A percentile compares a stretch with the other conserved stretches of the same genome.
phyloP scores from a whole-genome alignment of 2,113 vertebrate genomes.

The Labeo rohita region DNA sequence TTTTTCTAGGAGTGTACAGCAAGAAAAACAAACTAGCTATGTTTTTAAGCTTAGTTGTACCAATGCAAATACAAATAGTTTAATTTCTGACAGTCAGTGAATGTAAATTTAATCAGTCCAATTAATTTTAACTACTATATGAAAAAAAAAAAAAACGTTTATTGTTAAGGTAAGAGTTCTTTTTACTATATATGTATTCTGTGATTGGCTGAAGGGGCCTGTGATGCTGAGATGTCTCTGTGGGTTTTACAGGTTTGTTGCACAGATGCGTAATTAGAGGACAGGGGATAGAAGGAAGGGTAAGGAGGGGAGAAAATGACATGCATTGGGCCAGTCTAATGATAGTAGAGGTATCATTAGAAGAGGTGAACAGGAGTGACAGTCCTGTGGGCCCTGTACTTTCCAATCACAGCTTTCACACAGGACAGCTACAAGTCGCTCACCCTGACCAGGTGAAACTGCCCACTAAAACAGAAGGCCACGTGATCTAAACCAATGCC shows the following conservation, averaged over 20 bases:
- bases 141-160: not conserved
- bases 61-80: not conserved
- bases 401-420: conserved; percentile 28
- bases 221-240: conserved; percentile 24
- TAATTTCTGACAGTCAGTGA: not conserved
- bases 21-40: not conserved
- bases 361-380: conserved; percentile 17
- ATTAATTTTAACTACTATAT: not conserved
- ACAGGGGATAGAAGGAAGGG: conserved; percentile 19
- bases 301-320: conserved; percentile 44
- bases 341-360: conserved; percentile 36
- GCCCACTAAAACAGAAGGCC: not conserved
- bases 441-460: not conserved
- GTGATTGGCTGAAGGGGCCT: not conserved
- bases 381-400: conserved; percentile 8
- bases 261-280: conserved; percentile 50
- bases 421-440: not conserved
- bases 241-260: conserved; percentile 34
- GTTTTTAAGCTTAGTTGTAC: not conserved
- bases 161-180: not conserved
- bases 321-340: conserved; percentile 41
- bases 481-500: not conserved
- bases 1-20: not conserved
- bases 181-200: not conserved
- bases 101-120: not conserved